Percentiles rank a stretch among this genome's conserved stretches.
phyloP scores from a whole-genome alignment of 2,888 invertebrate species.

The Crepidodera aurea region DNA sequence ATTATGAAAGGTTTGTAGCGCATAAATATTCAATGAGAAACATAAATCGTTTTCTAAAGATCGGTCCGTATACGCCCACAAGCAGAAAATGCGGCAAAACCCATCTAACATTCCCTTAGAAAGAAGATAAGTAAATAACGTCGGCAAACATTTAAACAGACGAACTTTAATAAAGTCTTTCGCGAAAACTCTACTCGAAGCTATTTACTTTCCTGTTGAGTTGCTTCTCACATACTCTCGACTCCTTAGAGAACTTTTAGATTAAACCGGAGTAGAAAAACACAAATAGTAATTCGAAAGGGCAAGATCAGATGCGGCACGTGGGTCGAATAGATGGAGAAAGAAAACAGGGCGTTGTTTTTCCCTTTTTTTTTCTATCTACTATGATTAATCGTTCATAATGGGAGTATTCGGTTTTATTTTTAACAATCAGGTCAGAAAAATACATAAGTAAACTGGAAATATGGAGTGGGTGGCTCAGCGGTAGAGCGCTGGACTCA shows the following conservation, averaged over 20 bases:
- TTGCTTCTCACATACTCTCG: constrained; percentile 1
- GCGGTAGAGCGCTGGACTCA: too few relatives aligned
- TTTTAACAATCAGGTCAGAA: too few relatives aligned
- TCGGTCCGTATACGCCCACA: too few relatives aligned
- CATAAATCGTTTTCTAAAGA: too few relatives aligned
- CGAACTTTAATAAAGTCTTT: neutral
- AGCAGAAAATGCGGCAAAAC: neutral
- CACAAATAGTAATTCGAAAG: neutral
- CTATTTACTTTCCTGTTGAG: neutral
- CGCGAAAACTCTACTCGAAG: neutral
- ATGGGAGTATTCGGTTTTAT: too few relatives aligned
- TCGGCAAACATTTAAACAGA: neutral
- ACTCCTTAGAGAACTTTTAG: constrained; percentile 3
- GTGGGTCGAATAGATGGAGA: neutral
- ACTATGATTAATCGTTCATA: neutral
- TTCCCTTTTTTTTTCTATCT: too few relatives aligned
- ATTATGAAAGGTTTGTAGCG: too few relatives aligned
- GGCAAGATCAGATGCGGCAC: neutral
- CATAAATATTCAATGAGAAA: too few relatives aligned
- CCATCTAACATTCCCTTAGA: neutral
- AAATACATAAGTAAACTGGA: too few relatives aligned
- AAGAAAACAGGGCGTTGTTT: too few relatives aligned
- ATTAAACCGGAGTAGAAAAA: constrained; percentile 1
- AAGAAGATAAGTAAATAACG: neutral
- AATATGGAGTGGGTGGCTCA: too few relatives aligned